These are phyloP conservation scores for Petrocephalus sullivani DNA, from an alignment of 2,797 vertebrate genomes.

Conservation along the genomic window DNA sequence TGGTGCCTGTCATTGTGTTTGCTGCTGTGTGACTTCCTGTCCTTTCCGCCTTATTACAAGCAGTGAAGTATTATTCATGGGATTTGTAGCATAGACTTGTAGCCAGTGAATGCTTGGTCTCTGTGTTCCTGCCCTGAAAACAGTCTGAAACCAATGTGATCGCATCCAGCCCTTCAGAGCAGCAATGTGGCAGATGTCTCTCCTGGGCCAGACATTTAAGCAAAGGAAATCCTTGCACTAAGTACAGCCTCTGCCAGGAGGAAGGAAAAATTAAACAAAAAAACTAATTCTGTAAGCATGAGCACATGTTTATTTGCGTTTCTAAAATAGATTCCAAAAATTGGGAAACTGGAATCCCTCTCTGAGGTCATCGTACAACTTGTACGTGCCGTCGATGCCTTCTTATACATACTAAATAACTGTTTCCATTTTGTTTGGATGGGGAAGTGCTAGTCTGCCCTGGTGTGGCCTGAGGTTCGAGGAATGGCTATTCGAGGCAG, in stretches of 20 bases:
- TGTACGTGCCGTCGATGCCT: not conserved
- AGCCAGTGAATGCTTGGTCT: not conserved
- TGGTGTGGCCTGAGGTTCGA: conserved; percentile 28
- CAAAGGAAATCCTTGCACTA: not conserved
- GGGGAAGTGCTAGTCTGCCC: conserved; percentile 21
- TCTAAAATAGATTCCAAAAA: conserved; percentile 14
- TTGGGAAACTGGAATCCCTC: not conserved
- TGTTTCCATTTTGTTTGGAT: conserved; percentile 16
- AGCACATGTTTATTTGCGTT: not conserved
- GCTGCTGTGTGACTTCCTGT: not conserved
- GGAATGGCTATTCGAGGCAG: conserved; percentile 36
- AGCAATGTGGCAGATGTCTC: not conserved
- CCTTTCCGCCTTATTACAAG: not conserved
- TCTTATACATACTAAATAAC: not conserved
- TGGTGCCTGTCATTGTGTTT: not conserved
- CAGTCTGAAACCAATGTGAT: not conserved
- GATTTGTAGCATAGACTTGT: not conserved
- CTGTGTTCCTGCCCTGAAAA: not conserved
- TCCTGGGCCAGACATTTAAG: not conserved
- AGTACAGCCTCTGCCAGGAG: not conserved
- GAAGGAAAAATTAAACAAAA: not conserved
- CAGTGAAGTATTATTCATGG: not conserved
- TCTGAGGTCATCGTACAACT: not conserved
- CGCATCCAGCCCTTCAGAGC: not conserved
- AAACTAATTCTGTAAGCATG: not conserved